These are phyloP conservation scores for Platysternon megacephalum DNA, from an alignment of 2,113 vertebrate species.

Conservation along the genomic window DNA sequence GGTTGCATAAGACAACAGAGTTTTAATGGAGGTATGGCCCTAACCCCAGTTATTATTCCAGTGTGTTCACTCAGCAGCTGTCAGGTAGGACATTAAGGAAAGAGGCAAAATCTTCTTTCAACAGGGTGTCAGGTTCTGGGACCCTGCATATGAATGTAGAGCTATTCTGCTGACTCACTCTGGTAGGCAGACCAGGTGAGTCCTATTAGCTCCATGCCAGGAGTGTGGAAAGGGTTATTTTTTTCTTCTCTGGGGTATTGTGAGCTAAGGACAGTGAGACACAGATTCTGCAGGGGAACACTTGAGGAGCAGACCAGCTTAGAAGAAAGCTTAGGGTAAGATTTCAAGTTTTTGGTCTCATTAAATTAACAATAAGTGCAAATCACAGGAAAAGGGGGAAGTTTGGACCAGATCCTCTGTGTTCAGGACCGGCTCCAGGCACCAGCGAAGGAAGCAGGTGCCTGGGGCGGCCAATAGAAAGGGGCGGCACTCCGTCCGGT, in stretches of 20 bases:
- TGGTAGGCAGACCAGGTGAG: neutral
- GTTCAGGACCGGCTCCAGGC: no score
- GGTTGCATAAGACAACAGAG: neutral
- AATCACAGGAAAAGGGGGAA: neutral
- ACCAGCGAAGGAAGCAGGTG: no score
- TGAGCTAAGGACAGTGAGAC: neutral
- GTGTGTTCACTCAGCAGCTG: neutral
- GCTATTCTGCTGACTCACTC: neutral
- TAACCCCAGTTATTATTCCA: accelerated
- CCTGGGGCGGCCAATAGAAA: no score
- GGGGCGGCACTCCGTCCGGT: no score
- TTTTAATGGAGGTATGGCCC: neutral
- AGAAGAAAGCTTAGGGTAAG: neutral
- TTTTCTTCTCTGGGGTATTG: accelerated
- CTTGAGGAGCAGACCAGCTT: neutral
- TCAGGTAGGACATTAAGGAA: neutral
- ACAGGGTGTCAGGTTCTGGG: accelerated
- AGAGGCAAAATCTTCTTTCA: neutral
- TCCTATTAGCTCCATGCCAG: neutral
- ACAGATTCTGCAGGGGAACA: neutral
- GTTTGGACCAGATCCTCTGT: neutral
- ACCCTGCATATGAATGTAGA: accelerated
- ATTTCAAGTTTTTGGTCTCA: neutral
- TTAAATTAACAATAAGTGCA: slow-evolving; percentile 1
- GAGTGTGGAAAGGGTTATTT: neutral